These are phyloP conservation scores for Bicyclus anynana DNA, from an alignment of 1,140 invertebrate species.

Conservation along the genomic window DNA sequence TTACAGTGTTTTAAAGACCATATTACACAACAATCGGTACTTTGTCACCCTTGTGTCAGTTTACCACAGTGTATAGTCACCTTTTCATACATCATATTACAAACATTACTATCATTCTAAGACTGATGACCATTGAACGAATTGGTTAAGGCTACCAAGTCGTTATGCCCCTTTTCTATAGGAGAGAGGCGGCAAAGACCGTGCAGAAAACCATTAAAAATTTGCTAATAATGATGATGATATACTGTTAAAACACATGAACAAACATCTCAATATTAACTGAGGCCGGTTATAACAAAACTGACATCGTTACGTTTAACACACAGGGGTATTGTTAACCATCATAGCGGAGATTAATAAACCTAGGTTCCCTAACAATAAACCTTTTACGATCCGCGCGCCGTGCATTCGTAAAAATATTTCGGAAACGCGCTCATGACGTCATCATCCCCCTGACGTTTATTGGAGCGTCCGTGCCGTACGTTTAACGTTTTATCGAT, in stretches of 20 bases:
- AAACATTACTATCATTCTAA: no score
- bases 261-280: background rate
- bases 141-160: no score
- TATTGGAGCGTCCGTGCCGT: conserved; percentile 38
- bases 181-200: no score
- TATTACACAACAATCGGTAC: no score
- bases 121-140: no score
- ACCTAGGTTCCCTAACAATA: conserved; percentile 45
- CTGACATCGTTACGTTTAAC: conserved; percentile 7
- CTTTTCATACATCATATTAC: no score
- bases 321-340: conserved; percentile 13
- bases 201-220: no score
- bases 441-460: conserved; percentile 50
- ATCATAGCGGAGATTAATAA: conserved; percentile 48
- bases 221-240: no score
- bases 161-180: no score
- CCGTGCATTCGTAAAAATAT: conserved; percentile 60
- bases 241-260: conserved; percentile 1
- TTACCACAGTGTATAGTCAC: no score
- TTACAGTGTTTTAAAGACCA: no score
- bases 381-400: conserved; percentile 59
- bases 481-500: conserved; percentile 43
- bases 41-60: no score
- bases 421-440: conserved; percentile 47
- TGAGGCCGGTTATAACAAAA: background rate